Conservation (phyloP, 2,113 vertebrate species). For the Gavialis gangeticus region DNA sequence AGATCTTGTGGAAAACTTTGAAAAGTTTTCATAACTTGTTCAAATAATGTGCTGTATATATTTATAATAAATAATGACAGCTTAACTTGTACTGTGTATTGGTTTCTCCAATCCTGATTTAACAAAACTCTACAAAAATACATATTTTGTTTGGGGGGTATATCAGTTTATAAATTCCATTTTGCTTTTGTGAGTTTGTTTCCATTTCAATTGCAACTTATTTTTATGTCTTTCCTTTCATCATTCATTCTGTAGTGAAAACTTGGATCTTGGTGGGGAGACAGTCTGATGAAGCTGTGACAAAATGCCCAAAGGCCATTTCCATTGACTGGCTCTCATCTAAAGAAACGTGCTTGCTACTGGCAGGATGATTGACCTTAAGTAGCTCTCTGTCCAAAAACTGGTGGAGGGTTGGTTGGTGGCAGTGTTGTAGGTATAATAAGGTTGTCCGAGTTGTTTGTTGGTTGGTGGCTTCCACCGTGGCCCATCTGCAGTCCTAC, state of each 20-base stretch:
- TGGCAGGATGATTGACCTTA: background rate
- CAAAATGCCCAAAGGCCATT: background rate
- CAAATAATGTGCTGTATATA: too few relatives aligned
- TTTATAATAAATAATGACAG: background rate
- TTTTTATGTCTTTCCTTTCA: background rate
- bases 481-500: too few relatives aligned
- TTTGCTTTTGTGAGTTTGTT: background rate
- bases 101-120: slow-evolving; percentile 1
- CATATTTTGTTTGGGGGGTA: background rate
- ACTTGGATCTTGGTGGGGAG: background rate
- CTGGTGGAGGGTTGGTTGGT: background rate
- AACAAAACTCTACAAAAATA: background rate
- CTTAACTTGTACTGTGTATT: background rate
- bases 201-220: background rate
- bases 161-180: background rate
- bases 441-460: too few relatives aligned
- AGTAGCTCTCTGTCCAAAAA: accelerated
- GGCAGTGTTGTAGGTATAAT: too few relatives aligned
- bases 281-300: background rate
- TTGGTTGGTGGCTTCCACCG: too few relatives aligned
- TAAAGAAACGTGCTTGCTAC: background rate
- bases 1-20: background rate
- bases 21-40: background rate
- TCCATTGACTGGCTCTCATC: background rate
- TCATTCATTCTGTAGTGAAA: accelerated